These are phyloP conservation scores for Saiga tatarica DNA, from an alignment of 2,113 vertebrate genomes.

Conservation along the genomic window DNA sequence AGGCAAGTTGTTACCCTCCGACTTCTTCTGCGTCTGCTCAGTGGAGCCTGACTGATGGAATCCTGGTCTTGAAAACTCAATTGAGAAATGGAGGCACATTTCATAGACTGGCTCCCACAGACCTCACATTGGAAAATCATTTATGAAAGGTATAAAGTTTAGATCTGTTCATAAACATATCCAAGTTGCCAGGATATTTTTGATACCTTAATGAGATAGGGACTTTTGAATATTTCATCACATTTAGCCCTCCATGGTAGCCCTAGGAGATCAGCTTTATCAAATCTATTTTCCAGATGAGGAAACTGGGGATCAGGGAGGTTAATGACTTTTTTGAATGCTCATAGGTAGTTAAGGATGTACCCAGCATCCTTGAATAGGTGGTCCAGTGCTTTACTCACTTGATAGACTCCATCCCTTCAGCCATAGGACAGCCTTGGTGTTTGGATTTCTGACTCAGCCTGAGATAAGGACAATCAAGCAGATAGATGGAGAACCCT, in stretches of 20 bases:
- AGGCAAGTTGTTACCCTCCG: background rate
- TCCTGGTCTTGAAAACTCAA: background rate
- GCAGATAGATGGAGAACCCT: fast-evolving
- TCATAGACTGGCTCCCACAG: background rate
- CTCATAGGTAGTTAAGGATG: background rate
- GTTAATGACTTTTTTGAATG: background rate
- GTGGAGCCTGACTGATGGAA: fast-evolving
- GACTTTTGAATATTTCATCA: background rate
- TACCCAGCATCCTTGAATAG: fast-evolving
- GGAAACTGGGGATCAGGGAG: background rate
- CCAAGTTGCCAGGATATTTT: too few species aligned
- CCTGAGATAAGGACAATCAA: background rate
- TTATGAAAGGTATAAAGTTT: background rate
- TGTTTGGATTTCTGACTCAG: constrained; percentile 24
- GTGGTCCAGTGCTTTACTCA: background rate
- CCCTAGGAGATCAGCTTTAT: background rate
- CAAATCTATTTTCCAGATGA: background rate
- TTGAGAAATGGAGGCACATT: background rate
- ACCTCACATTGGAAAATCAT: background rate
- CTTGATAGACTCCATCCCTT: background rate
- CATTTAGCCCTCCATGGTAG: fast-evolving
- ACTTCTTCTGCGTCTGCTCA: fast-evolving
- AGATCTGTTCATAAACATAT: background rate
- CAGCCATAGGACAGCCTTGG: background rate
- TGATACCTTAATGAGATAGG: too few species aligned